Evolutionary conservation across 2,888 invertebrate genomes (phyloP).

Genomic region (Ormyrus rosae): DNA sequence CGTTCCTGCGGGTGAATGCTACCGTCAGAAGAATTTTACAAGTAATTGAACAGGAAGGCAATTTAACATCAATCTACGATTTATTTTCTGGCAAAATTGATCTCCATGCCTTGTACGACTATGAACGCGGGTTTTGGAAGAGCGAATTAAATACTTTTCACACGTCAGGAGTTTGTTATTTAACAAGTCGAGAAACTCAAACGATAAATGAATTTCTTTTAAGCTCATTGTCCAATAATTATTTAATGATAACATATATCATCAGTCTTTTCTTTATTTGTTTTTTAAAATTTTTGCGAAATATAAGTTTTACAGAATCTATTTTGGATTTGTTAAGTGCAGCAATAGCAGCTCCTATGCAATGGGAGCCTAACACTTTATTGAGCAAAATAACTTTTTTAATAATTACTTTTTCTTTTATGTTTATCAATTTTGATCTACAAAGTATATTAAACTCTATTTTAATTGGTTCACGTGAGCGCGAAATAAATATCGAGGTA

Average conservation of each 20-base stretch:
- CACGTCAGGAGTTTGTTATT: neutral
- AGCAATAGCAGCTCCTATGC: neutral
- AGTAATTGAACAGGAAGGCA: neutral
- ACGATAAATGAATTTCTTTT: neutral
- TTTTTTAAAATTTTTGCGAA: neutral
- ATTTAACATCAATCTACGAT: neutral
- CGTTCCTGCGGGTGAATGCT: neutral
- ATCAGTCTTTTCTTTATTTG: neutral
- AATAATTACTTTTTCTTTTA: neutral
- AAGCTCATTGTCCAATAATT: neutral
- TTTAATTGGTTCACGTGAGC: neutral
- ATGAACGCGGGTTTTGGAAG: neutral
- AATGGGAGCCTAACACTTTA: neutral
- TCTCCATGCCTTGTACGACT: neutral
- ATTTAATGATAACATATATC: neutral
- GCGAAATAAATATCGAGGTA: neutral
- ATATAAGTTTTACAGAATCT: neutral
- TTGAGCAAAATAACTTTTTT: neutral
- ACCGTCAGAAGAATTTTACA: neutral
- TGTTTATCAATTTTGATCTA: neutral
- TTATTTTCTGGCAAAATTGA: neutral
- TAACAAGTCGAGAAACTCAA: neutral
- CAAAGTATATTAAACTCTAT: neutral
- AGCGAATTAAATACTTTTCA: neutral
- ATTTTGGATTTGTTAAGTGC: neutral